Percentiles rank a stretch among this genome's conserved stretches.
phyloP scores from a whole-genome alignment of 2,888 invertebrate genomes.

The Adelphocoris suturalis region DNA sequence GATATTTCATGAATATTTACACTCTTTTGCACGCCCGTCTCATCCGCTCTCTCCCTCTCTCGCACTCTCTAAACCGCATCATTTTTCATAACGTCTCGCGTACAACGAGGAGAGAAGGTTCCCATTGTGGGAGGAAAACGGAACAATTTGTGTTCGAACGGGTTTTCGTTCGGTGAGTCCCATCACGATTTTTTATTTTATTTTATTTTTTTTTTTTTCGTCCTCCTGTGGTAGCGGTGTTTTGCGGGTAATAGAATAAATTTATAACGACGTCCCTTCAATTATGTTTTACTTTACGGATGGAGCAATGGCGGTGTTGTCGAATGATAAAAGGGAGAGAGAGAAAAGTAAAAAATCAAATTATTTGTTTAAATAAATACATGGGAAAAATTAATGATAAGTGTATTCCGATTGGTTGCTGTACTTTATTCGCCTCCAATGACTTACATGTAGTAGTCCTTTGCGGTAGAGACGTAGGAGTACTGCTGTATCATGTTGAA shows the following conservation, averaged over 20 bases:
- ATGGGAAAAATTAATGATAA: too few species aligned
- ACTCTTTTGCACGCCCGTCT: conserved; percentile 31
- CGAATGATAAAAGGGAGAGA: not conserved
- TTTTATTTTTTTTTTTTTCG: not conserved
- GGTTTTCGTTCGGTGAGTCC: conserved; percentile 49
- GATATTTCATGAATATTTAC: conserved; percentile 68
- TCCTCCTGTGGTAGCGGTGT: not conserved
- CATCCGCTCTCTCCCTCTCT: not conserved
- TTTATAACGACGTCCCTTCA: conserved; percentile 51
- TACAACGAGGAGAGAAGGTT: conserved; percentile 43
- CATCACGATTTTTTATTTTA: conserved; percentile 55
- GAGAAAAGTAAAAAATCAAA: too few species aligned
- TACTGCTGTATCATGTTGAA: too few species aligned
- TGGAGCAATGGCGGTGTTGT: not conserved
- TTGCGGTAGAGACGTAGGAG: too few species aligned
- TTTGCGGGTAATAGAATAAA: conserved; percentile 51
- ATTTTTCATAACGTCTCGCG: conserved; percentile 58
- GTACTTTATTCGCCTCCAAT: too few species aligned
- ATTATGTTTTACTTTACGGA: not conserved
- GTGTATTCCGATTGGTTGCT: too few species aligned
- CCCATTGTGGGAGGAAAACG: conserved; percentile 48
- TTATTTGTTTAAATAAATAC: too few species aligned
- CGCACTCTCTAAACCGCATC: conserved; percentile 43
- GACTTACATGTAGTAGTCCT: too few species aligned
- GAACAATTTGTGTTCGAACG: conserved; percentile 49